These are phyloP conservation scores for Syngnathoides biaculeatus DNA, from an alignment of 2,113 vertebrate genomes.

Conservation along the genomic window DNA sequence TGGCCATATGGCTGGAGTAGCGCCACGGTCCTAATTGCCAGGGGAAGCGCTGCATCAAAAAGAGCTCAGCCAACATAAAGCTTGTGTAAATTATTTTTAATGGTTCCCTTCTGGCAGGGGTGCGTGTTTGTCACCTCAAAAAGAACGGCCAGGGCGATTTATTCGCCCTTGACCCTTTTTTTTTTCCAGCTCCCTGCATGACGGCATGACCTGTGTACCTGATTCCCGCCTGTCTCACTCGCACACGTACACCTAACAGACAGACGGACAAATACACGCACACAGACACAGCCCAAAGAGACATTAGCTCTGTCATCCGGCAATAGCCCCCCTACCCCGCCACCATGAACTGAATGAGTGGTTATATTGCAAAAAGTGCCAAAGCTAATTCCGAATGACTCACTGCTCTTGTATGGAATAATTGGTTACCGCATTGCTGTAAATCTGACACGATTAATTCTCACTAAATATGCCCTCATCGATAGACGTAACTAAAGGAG, in stretches of 20 bases:
- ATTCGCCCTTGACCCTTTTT: conserved; percentile 72
- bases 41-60: conserved; percentile 89
- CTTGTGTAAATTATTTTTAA: conserved; percentile 97
- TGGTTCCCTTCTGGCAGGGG: conserved; percentile 85
- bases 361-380: conserved; percentile 33
- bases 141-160: conserved; percentile 49
- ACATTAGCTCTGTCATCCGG: conserved; percentile 52
- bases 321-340: conserved; percentile 19
- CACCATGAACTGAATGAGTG: conserved; percentile 35
- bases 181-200: conserved; percentile 46
- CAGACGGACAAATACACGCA: conserved; percentile 22
- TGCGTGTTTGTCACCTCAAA: conserved; percentile 84
- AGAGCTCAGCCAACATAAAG: conserved; percentile 82
- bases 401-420: conserved; percentile 42
- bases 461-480: conserved; percentile 38
- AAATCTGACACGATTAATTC: conserved; percentile 31
- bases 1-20: conserved; percentile 93
- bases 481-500: conserved; percentile 35
- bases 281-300: conserved; percentile 19
- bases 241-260: conserved; percentile 2
- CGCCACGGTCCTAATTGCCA: conserved; percentile 85
- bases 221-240: conserved; percentile 49
- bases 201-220: conserved; percentile 62
- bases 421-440: conserved; percentile 35
- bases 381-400: conserved; percentile 36